Evolutionary conservation across 1,140 invertebrate species (phyloP), one percentile per base, ranked within the genome.

Genomic region (Kradibia gibbosae): DNA sequence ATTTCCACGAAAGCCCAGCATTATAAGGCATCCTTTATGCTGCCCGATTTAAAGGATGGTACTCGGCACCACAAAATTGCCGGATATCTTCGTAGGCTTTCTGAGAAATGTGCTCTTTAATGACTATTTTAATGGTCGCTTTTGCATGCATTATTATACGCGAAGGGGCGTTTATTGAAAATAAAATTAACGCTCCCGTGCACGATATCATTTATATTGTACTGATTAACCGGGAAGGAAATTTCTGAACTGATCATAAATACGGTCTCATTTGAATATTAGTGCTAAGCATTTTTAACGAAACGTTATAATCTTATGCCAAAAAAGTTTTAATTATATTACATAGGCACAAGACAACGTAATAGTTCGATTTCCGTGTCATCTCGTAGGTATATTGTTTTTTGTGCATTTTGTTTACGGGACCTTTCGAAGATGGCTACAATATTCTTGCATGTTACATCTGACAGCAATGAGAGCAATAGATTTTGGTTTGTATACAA

Each of bases 31-130:
- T 75, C 45, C 72, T 75, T 53, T 81, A 53, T 65, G 8, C 22
- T 20, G 60, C 77, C 71, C 78, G 60, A 79, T 80, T 62, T 70
- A 57, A 77, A 60, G 28, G 65, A 48, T 77, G 72, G 53, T 48
- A 70, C 53, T 73, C 50, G 45, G 72, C 77, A 65, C 72, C 82
- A 53, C 67, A 2, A 67, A 74, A 81, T 82, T 81, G 50, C 79
- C 72, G 72, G 79, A 81, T 81, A 62, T 55, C 73, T 75, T 81
- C 48, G 31, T 31, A 75, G 60, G 22, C 28, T 75, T 81, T 81
- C 79, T 48, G 1, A 75, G 45, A 67, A 81, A 67, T 75, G 0
- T 39, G 1, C 7, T 22, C 42, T n/a, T 65, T 80, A 62, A 80
- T 34, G 67, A 45, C 31, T 42, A 60, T 62, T 79, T 78, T 34